Evolutionary conservation across 2,888 invertebrate species (phyloP).

Genomic region (Mesoligia furuncula): DNA sequence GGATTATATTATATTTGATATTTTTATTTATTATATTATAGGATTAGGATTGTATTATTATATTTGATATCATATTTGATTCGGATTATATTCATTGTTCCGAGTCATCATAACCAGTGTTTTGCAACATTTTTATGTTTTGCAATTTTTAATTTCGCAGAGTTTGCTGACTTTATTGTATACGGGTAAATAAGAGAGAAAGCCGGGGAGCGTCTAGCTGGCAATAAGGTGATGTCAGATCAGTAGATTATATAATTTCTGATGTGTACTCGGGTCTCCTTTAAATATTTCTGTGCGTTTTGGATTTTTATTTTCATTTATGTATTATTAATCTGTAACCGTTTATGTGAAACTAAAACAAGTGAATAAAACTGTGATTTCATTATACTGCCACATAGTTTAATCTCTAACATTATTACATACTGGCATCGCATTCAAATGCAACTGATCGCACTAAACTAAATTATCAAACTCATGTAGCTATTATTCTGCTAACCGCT

Average conservation of each 20-base stretch:
- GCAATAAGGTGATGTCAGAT: background rate
- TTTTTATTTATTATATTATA: no score
- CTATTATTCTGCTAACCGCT: conserved; percentile 36
- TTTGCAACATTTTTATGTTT: background rate
- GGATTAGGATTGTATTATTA: no score
- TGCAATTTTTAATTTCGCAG: background rate
- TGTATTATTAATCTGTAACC: background rate
- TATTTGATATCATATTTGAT: no score
- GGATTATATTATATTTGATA: no score
- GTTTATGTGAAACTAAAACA: background rate
- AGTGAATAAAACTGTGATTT: background rate
- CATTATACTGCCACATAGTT: conserved; percentile 4
- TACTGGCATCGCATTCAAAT: conserved; percentile 21
- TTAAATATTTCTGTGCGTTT: background rate
- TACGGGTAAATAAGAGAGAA: background rate
- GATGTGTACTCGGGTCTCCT: no score
- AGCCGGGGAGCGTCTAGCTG: background rate
- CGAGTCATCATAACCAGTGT: background rate
- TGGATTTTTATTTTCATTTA: background rate
- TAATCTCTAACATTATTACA: conserved; percentile 29
- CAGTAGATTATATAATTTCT: background rate
- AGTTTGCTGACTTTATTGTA: background rate
- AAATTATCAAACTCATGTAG: conserved; percentile 24
- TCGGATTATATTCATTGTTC: background rate
- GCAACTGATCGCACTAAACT: conserved; percentile 25